Evolutionary conservation across 2,113 vertebrate species (phyloP), one percentile per base, ranked within the genome.

Genomic region (Poeciliopsis occidentalis): DNA sequence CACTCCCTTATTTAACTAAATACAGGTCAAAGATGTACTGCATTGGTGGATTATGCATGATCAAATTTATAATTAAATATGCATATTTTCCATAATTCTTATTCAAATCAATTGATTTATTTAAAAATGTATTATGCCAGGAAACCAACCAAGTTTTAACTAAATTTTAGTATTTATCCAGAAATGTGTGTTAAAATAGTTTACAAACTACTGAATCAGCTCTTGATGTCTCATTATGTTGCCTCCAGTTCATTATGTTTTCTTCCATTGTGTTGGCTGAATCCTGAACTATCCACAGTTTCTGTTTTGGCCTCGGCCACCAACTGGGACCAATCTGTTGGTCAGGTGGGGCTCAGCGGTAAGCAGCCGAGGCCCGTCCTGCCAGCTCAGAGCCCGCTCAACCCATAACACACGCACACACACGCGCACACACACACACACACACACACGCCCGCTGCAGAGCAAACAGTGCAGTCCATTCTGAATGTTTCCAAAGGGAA

Each of bases 281-380:
- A 79, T 62, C 69, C 24, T 73, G 37, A 51, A 87, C 75, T 67
- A 51, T 87, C 80, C 80, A 74, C 69, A 78, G 76, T 81, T 84
- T 82, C 64, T 60, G 76, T 72, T 72, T 57, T 41, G 64, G 73
- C 32, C 66, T 76, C 54, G 4, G 74, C 32, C 71, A 79, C 93
- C 91, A 76, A 88, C 92, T 85, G 91, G 84, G 93, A 57, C 86
- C 93, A 93, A 94, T 94, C 94, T 94, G 93, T 84, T 69, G 65
- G 83, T 89, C 85, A 89, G 88, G 84, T 84, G 89, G 78, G 78
- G 70, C 90, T 85, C 86, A 41, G 88, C 70, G 78, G 86, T 87
- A 62, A 41, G 72, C 73, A 75, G 74, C 80, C 71, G 22, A 24
- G 64, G 76, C 77, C 73, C 67, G 32, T 76, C 89, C 89, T 84